Conservation (phyloP, 2,888 invertebrate species). For the Tipula vernalis region DNA sequence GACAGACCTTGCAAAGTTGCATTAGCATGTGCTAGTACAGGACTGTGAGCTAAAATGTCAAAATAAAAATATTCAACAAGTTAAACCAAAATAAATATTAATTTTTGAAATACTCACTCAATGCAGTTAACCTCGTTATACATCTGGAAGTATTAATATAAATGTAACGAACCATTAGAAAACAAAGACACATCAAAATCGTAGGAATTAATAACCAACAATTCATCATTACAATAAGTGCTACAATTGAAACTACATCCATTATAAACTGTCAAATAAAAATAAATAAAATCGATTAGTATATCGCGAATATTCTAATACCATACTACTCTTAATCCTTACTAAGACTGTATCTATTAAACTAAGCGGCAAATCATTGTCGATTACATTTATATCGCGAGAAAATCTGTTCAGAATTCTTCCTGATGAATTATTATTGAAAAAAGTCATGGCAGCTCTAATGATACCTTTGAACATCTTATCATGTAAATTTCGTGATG, state of each 20-base stretch:
- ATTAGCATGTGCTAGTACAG: conserved; percentile 63
- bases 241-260: conserved; percentile 39
- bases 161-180: conserved; percentile 44
- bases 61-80: not conserved
- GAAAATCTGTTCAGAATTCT: conserved; percentile 62
- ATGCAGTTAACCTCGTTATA: conserved; percentile 36
- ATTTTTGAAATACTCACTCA: conserved; percentile 24
- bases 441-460: conserved; percentile 60
- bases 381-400: conserved; percentile 56
- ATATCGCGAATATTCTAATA: not conserved
- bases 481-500: conserved; percentile 64
- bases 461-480: conserved; percentile 64
- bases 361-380: conserved; percentile 45
- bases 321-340: conserved; percentile 22
- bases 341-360: conserved; percentile 47
- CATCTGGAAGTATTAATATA: conserved; percentile 42
- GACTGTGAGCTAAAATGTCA: conserved; percentile 50
- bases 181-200: conserved; percentile 41
- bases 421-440: conserved; percentile 60
- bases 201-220: conserved; percentile 48
- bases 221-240: conserved; percentile 51
- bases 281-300: not conserved
- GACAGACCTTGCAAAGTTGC: conserved; percentile 63
- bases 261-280: conserved; percentile 26
- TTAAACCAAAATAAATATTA: not conserved